Percentiles rank a stretch among this genome's conserved stretches.
Conservation (phyloP, 1,140 invertebrate species). For the Vanessa tameamea region DNA sequence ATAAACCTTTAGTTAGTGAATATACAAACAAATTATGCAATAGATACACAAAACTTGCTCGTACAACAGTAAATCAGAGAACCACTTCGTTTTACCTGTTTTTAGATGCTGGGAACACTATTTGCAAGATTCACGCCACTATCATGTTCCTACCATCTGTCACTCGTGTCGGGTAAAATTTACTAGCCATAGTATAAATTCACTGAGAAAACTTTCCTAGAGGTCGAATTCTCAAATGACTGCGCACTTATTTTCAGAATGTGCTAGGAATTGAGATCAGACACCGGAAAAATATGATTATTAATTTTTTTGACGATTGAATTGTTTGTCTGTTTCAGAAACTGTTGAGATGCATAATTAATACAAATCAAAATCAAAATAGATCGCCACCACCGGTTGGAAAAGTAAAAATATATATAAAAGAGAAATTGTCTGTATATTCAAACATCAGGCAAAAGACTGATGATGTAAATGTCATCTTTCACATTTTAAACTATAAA, state of each 20-base stretch:
- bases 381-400: too few species aligned
- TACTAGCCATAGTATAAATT: slow-evolving; percentile 18
- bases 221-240: slow-evolving; percentile 20
- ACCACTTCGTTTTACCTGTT: slow-evolving; percentile 8
- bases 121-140: slow-evolving; percentile 7
- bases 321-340: too few species aligned
- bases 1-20: too few species aligned
- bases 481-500: too few species aligned
- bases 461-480: too few species aligned
- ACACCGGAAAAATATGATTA: neutral
- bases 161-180: slow-evolving; percentile 13
- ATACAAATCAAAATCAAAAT: too few species aligned
- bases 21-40: too few species aligned
- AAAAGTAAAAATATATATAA: too few species aligned
- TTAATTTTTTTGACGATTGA: too few species aligned
- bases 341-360: too few species aligned
- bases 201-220: slow-evolving; percentile 16
- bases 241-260: slow-evolving; percentile 20
- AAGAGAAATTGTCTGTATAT: too few species aligned
- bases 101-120: slow-evolving; percentile 9
- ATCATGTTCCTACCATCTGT: slow-evolving; percentile 19
- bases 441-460: too few species aligned
- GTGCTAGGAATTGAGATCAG: slow-evolving; percentile 11
- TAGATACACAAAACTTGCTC: neutral
- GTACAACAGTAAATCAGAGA: slow-evolving; percentile 1